These are phyloP conservation scores for Macrophya alboannulata DNA, from an alignment of 2,888 invertebrate species.

Conservation along the genomic window DNA sequence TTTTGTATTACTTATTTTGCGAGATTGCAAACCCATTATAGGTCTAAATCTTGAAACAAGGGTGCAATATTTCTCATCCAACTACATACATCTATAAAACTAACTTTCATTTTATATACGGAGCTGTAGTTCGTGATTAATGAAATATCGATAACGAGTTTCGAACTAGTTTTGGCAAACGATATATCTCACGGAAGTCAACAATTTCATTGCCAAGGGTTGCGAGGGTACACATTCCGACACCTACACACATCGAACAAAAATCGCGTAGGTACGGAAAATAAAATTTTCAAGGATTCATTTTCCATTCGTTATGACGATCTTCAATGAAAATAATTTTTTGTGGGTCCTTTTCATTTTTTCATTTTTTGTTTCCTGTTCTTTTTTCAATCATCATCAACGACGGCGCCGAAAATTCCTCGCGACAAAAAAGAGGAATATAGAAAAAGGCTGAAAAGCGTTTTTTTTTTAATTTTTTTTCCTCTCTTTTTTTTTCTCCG, in stretches of 20 bases:
- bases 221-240: background rate
- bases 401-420: background rate
- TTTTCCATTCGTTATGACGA: too few relatives aligned
- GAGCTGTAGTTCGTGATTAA: background rate
- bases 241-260: background rate
- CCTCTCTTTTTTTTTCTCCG: background rate
- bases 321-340: too few relatives aligned
- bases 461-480: background rate
- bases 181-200: background rate
- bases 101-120: conserved; percentile 26
- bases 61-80: background rate
- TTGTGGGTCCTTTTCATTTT: too few relatives aligned
- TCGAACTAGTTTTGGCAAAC: conserved; percentile 1
- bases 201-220: background rate
- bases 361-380: background rate
- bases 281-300: background rate
- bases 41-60: background rate
- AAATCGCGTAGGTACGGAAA: background rate
- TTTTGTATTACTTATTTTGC: too few relatives aligned
- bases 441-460: background rate
- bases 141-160: conserved; percentile 38
- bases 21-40: too few relatives aligned
- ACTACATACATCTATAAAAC: background rate
- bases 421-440: background rate
- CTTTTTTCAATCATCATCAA: background rate